A percentile compares a stretch with the other conserved stretches of the same genome.
These are phyloP conservation scores for Drosophila paranaensis DNA, from an alignment of 2,888 invertebrate species.

Conservation along the genomic window DNA sequence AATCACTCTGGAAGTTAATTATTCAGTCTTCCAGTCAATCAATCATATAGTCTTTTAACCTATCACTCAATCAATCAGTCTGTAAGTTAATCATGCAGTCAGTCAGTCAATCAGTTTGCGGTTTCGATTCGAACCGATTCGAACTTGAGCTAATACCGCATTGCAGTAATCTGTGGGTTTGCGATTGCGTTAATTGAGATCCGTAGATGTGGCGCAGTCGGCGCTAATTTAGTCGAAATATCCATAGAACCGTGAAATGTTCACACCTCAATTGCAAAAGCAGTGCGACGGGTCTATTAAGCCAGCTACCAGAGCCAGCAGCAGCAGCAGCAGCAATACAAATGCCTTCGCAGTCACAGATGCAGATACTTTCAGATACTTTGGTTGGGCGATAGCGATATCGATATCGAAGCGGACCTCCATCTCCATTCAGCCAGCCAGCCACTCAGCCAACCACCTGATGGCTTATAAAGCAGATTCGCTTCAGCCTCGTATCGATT, in stretches of 20 bases:
- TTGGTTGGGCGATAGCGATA: conserved; percentile 39
- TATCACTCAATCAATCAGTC: not conserved
- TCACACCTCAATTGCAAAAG: conserved; percentile 78
- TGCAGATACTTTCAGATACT: conserved; percentile 59
- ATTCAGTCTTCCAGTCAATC: not conserved
- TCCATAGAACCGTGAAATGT: conserved; percentile 76
- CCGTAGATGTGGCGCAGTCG: conserved; percentile 58
- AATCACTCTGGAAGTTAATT: not conserved
- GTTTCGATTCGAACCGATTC: not conserved
- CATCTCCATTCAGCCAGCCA: conserved; percentile 15
- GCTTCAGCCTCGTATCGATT: conserved; percentile 61
- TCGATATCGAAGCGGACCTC: conserved; percentile 48
- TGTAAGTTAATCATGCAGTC: conserved; percentile 8
- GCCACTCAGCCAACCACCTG: conserved; percentile 56
- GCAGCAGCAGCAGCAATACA: conserved; percentile 31
- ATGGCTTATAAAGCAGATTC: conserved; percentile 43
- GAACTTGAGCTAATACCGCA: conserved; percentile 7
- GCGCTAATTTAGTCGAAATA: conserved; percentile 76
- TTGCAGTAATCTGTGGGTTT: conserved; percentile 7
- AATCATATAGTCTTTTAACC: not conserved
- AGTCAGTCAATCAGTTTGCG: conserved; percentile 9
- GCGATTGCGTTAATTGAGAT: conserved; percentile 78
- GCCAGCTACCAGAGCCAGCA: conserved; percentile 3
- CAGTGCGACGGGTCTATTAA: conserved; percentile 74
- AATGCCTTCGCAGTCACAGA: conserved; percentile 33